Percentiles rank a stretch among this genome's conserved stretches.
Evolutionary conservation across 30 jellyfish, hydroid and myxozoan genomes (phyloP).

Genomic region (Hydra vulgaris): DNA sequence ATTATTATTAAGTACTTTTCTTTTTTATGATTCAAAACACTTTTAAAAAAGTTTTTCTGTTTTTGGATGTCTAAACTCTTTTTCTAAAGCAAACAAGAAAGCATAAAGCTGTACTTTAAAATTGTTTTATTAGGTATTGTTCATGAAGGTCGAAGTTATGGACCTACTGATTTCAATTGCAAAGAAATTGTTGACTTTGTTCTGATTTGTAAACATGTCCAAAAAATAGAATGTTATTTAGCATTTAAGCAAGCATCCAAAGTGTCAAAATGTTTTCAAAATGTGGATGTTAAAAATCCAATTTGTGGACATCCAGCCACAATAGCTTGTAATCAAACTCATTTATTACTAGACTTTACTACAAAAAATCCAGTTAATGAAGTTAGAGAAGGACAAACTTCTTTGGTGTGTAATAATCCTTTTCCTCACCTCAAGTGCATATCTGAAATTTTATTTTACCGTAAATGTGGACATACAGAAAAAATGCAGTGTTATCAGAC

Average conservation of each 20-base stretch:
- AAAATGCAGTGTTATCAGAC: not conserved
- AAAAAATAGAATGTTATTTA: not conserved
- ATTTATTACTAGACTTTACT: not conserved
- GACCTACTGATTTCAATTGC: slow-evolving; percentile 9
- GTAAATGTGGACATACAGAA: slow-evolving; percentile 7
- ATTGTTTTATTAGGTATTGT: slow-evolving; percentile 11
- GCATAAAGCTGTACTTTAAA: too few relatives aligned
- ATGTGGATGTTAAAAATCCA: not conserved
- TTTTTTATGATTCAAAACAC: too few relatives aligned
- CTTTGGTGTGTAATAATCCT: not conserved
- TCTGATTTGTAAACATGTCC: slow-evolving; percentile 6
- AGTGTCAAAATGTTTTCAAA: not conserved
- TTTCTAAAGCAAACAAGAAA: too few relatives aligned
- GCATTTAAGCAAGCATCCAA: slow-evolving; percentile 11
- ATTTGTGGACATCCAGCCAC: slow-evolving; percentile 16
- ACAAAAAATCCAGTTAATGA: not conserved
- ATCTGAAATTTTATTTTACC: not conserved
- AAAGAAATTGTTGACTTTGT: slow-evolving; percentile 1
- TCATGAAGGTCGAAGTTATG: slow-evolving; percentile 10
- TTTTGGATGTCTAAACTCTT: too few relatives aligned
- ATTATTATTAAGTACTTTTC: too few relatives aligned
- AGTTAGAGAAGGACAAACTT: slow-evolving; percentile 5
- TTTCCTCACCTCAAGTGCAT: not conserved
- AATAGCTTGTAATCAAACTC: not conserved
- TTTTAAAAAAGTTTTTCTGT: too few relatives aligned